Conservation (phyloP, 1,140 invertebrate genomes). For the fruit fly (Drosophila melanogaster) region DNA sequence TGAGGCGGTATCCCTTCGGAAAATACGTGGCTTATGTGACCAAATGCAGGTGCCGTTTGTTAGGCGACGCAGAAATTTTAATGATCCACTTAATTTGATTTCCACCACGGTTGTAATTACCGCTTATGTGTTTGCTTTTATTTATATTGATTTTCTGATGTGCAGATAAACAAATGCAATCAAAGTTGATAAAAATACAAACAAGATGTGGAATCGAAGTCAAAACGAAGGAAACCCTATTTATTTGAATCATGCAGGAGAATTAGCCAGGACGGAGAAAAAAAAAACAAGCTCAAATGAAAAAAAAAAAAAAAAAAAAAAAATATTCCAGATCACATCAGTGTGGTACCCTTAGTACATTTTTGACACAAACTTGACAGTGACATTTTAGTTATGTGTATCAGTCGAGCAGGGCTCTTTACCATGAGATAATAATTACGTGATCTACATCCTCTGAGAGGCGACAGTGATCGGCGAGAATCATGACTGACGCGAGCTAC, state of each 20-base stretch:
- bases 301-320: constrained; percentile 1
- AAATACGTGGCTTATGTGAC: constrained; percentile 50
- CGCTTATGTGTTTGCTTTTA: constrained; percentile 4
- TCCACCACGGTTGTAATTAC: constrained; percentile 10
- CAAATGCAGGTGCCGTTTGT: constrained; percentile 52
- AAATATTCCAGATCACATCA: background rate
- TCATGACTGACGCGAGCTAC: constrained; percentile 40
- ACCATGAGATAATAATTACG: constrained; percentile 7
- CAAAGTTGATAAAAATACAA: constrained; percentile 1
- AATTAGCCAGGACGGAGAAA: too few species aligned
- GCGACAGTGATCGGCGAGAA: constrained; percentile 19
- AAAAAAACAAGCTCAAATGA: too few species aligned
- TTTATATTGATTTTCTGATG: constrained; percentile 30
- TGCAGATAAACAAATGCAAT: constrained; percentile 21
- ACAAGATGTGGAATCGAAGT: constrained; percentile 4
- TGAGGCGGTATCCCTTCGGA: constrained; percentile 25
- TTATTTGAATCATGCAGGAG: too few species aligned
- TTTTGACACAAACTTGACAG: constrained; percentile 7
- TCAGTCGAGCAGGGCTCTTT: constrained; percentile 1
- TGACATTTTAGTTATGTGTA: constrained; percentile 12
- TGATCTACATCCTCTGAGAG: constrained; percentile 6
- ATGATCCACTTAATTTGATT: constrained; percentile 44
- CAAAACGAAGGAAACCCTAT: too few species aligned
- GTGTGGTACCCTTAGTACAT: background rate
- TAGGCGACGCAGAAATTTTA: constrained; percentile 19